phyloP scores from a whole-genome alignment of 2,113 vertebrate species.

The Macquaria ambigua region DNA sequence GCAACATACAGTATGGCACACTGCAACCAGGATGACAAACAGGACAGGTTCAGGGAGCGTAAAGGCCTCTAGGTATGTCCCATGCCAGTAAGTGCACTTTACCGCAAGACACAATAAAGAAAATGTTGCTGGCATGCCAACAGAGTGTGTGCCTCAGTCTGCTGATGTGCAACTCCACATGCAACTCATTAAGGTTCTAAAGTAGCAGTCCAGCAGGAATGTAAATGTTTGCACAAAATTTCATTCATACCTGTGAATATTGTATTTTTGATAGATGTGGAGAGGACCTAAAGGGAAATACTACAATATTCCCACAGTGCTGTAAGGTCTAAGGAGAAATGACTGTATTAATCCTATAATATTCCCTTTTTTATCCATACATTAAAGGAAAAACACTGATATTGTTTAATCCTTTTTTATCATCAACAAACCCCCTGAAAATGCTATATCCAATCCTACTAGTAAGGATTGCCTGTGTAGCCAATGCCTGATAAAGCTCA shows the following conservation, averaged over 20 bases:
- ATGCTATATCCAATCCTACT: too few species aligned
- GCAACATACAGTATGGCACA: background rate
- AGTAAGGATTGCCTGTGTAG: background rate
- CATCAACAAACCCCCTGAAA: background rate
- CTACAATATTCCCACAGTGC: background rate
- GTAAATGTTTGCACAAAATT: background rate
- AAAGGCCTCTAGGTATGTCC: background rate
- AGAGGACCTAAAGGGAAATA: background rate
- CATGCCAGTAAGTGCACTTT: background rate
- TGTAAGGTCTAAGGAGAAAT: background rate
- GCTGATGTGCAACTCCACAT: background rate
- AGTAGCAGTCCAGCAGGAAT: background rate
- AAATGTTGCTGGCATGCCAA: background rate
- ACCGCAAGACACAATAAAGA: background rate
- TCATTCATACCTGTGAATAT: background rate
- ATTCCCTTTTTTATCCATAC: background rate
- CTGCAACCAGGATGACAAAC: background rate
- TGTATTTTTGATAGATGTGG: background rate
- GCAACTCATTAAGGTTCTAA: background rate
- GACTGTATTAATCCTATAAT: background rate
- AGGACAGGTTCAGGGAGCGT: background rate
- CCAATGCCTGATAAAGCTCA: background rate
- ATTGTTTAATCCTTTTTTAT: background rate
- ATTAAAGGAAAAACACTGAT: background rate
- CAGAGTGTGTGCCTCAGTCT: background rate